Evolutionary conservation across 2,888 invertebrate genomes (phyloP).

Genomic region (Alsophila aescularia): DNA sequence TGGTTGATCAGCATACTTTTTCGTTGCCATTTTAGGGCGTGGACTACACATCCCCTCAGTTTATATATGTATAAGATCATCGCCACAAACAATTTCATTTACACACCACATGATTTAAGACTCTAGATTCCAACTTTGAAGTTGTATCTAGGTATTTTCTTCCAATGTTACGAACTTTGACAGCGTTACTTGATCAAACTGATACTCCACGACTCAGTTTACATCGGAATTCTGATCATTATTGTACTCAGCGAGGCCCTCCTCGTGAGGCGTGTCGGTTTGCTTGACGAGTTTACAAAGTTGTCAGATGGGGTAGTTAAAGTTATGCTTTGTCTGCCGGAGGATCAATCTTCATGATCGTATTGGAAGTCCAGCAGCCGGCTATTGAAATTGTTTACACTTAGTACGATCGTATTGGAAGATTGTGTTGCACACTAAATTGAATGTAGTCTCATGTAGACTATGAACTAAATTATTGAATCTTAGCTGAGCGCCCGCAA

Average conservation of each 20-base stretch:
- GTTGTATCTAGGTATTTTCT: not conserved
- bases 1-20: no score
- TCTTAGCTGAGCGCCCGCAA: no score
- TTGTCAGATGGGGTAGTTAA: slow-evolving; percentile 16
- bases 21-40: no score
- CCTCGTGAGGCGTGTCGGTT: slow-evolving; percentile 46
- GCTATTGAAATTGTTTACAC: slow-evolving; percentile 1
- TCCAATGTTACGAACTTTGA: slow-evolving; percentile 9
- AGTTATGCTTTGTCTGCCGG: slow-evolving; percentile 12
- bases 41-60: no score
- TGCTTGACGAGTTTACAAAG: slow-evolving; percentile 37
- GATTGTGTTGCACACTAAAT: not conserved
- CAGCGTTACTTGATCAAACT: slow-evolving; percentile 16
- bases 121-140: not conserved
- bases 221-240: slow-evolving; percentile 63
- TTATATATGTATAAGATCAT: no score
- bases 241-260: slow-evolving; percentile 37
- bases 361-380: slow-evolving; percentile 3
- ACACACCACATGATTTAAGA: not conserved
- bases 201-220: slow-evolving; percentile 21
- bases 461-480: no score
- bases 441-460: no score
- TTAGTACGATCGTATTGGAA: not conserved
- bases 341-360: slow-evolving; percentile 15
- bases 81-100: no score